Base-by-base conservation (phyloP, 2,888 invertebrate species). In the Mellilla xanthometata region DNA sequence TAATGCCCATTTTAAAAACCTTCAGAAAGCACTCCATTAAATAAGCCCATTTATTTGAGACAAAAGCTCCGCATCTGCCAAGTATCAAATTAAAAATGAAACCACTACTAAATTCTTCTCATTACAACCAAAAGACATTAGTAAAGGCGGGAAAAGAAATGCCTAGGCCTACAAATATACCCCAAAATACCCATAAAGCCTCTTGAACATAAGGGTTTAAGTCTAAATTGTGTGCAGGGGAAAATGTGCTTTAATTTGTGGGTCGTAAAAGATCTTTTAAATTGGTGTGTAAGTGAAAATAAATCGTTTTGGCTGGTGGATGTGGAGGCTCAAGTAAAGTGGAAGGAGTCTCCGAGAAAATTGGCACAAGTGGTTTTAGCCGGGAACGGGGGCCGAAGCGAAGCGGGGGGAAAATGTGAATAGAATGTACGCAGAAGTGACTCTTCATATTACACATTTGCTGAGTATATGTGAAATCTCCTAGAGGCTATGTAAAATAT, bases 311-410 rank as follows among this genome's bases (percentile, higher is more conserved):
- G 70, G 56, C 59, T 54, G 61, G 68, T 53, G 58, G 57, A 54
- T 58, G 63, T 68, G 72, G 70, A 75, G 82, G 83, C 81, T 82
- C 80, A 78, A 85, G 82, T 83, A 85, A 85, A 88, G 82, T 86
- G 82, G 85, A 83, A 83, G 81, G 77, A 86, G 85, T 82, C 83
- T 72, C 81, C 75, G 76, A 84, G 84, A 88, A 87, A 88, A 89
- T 90, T 87, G 90, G 90, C 86, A 90, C 88, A 89, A 90, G 90
- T 88, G 87, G 87, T 89, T 87, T 85, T 84, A 89, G 86, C 73
- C 64, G 76, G 73, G 79, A 70, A 68, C 72, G 77, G 76, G 68
- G 72, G 56, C 67, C 58, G 68, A 58, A 69, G 67, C 54, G 72
- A 61, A 72, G 72, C 72, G 75, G 65, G 58, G n/a, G 53, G 58